phyloP scores from a whole-genome alignment of 2,888 invertebrate species.

The Camptogramma bilineatum region DNA sequence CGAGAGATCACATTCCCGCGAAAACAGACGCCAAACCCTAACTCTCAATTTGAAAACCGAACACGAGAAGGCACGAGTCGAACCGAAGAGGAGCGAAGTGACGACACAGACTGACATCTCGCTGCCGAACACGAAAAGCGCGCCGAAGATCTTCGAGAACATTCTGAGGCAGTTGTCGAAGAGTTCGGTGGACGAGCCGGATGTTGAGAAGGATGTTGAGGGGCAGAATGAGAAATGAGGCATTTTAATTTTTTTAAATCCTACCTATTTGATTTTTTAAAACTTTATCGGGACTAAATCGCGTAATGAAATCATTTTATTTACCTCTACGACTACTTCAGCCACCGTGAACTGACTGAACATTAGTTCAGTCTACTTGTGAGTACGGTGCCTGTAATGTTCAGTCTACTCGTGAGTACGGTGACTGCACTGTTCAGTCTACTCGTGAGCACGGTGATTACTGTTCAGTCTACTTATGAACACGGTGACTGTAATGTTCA shows the following conservation, averaged over 20 bases:
- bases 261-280: too few relatives aligned
- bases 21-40: constrained; percentile 63
- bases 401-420: too few relatives aligned
- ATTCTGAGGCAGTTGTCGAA: constrained; percentile 74
- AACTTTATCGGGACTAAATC: too few relatives aligned
- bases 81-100: constrained; percentile 60
- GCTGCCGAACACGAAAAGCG: constrained; percentile 77
- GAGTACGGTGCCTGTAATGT: too few relatives aligned
- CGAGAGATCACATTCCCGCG: constrained; percentile 45
- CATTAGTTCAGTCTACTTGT: too few relatives aligned
- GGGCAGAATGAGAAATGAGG: constrained; percentile 2
- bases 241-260: background rate
- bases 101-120: constrained; percentile 81
- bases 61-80: constrained; percentile 50
- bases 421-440: too few relatives aligned
- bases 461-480: too few relatives aligned
- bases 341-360: too few relatives aligned
- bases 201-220: background rate
- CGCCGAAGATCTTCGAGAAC: constrained; percentile 79
- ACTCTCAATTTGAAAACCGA: constrained; percentile 69
- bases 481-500: too few relatives aligned
- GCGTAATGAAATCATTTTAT: too few relatives aligned
- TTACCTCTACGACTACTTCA: too few relatives aligned
- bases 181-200: constrained; percentile 67
- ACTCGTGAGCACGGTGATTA: too few relatives aligned